Conservation (phyloP, 2,113 vertebrate genomes). For the Oceanodroma tethys region DNA sequence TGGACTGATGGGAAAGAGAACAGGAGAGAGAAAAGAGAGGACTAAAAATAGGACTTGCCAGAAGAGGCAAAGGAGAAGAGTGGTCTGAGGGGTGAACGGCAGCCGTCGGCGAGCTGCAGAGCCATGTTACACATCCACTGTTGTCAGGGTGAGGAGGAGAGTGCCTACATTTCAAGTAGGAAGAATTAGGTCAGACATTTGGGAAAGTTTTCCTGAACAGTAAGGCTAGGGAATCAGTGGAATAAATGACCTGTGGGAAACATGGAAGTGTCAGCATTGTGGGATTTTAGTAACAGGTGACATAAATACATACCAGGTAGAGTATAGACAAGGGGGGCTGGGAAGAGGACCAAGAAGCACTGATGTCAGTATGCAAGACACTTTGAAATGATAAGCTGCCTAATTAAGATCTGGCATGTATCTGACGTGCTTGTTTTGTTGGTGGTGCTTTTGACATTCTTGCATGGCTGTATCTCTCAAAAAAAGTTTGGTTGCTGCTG, state of each 20-base stretch:
- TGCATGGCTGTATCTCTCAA: neutral
- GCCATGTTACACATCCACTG: neutral
- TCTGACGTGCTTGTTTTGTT: neutral
- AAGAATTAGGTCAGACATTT: neutral
- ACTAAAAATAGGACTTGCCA: conserved; percentile 9
- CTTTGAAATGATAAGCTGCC: neutral
- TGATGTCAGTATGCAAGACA: neutral
- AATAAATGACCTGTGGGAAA: neutral
- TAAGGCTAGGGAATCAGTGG: neutral
- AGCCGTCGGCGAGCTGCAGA: neutral
- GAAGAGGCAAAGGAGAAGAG: neutral
- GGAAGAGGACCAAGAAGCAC: neutral
- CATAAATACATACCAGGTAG: neutral
- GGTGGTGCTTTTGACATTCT: neutral
- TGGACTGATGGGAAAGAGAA: neutral
- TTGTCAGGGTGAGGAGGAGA: neutral
- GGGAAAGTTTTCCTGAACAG: neutral
- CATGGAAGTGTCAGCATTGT: neutral
- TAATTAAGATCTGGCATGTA: neutral
- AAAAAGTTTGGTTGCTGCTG: neutral
- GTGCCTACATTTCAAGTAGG: neutral
- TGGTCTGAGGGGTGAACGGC: neutral
- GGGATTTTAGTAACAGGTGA: neutral
- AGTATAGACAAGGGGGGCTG: neutral
- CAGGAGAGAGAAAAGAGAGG: neutral